Percentiles rank a stretch among this genome's conserved stretches.
Conservation (phyloP, 2,888 invertebrate species). For the Strigamia maritima region DNA sequence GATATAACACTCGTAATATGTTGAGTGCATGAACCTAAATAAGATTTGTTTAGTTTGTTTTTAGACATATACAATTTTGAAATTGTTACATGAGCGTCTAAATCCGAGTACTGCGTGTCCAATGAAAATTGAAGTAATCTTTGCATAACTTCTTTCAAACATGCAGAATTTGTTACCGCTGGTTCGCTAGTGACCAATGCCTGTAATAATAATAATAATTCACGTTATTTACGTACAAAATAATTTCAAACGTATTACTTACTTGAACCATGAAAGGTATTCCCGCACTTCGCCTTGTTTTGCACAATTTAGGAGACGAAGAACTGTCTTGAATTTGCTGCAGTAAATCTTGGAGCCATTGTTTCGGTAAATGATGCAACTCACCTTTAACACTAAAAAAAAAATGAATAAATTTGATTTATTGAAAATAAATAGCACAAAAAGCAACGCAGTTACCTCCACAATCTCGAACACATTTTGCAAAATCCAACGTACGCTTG, state of each 20-base stretch:
- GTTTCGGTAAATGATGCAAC: conserved; percentile 47
- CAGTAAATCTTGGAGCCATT: conserved; percentile 52
- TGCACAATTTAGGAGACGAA: conserved; percentile 61
- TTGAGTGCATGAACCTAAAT: conserved; percentile 72
- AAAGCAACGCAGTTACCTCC: conserved; percentile 56
- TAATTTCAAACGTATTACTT: background rate
- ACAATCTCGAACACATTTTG: conserved; percentile 67
- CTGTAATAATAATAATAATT: conserved; percentile 52
- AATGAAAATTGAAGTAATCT: conserved; percentile 57
- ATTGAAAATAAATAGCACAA: background rate
- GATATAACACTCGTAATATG: conserved; percentile 74
- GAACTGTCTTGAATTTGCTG: conserved; percentile 46
- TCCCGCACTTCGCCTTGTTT: conserved; percentile 89
- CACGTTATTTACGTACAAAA: background rate
- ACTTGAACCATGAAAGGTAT: conserved; percentile 88
- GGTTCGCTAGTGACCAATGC: conserved; percentile 74
- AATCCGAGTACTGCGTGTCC: conserved; percentile 44
- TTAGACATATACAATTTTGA: background rate
- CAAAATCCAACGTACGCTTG: conserved; percentile 88
- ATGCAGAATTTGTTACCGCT: conserved; percentile 58
- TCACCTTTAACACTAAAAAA: conserved; percentile 34
- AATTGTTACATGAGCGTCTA: conserved; percentile 38
- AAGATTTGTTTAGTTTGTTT: background rate
- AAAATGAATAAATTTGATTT: background rate
- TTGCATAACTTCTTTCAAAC: conserved; percentile 61